Conservation (phyloP, 2,797 vertebrate species). For the Melanotaenia pygmaea region DNA sequence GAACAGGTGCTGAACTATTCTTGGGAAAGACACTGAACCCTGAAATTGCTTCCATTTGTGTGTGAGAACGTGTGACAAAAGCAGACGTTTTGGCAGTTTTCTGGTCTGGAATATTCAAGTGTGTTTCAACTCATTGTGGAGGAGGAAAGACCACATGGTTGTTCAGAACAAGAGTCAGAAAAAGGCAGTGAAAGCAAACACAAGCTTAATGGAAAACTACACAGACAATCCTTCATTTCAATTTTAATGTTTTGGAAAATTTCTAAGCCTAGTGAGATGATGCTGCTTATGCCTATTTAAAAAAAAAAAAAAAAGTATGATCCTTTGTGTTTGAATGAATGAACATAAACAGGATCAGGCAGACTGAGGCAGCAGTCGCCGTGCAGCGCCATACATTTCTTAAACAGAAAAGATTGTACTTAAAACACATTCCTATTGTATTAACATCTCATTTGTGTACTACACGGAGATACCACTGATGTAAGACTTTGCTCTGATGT, state of each 20-base stretch:
- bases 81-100: background rate
- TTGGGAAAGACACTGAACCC: too few species aligned
- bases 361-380: too few species aligned
- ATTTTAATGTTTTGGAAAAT: background rate
- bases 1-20: too few species aligned
- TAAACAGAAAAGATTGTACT: too few species aligned
- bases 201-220: conserved; percentile 1
- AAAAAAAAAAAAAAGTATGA: background rate
- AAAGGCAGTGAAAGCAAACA: conserved; percentile 8
- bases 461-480: conserved; percentile 16
- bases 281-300: background rate
- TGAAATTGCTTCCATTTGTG: too few species aligned
- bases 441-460: background rate
- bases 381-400: too few species aligned
- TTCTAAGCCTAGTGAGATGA: background rate
- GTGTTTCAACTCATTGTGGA: too few species aligned
- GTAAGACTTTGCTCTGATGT: conserved; percentile 30
- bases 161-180: background rate
- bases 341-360: too few species aligned
- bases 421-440: background rate
- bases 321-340: too few species aligned
- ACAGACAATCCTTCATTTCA: conserved; percentile 2
- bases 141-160: too few species aligned
- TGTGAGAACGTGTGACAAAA: background rate
- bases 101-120: too few species aligned